Evolutionary conservation across 2,797 vertebrate species (phyloP).

Genomic region (Enteromius argenteus): DNA sequence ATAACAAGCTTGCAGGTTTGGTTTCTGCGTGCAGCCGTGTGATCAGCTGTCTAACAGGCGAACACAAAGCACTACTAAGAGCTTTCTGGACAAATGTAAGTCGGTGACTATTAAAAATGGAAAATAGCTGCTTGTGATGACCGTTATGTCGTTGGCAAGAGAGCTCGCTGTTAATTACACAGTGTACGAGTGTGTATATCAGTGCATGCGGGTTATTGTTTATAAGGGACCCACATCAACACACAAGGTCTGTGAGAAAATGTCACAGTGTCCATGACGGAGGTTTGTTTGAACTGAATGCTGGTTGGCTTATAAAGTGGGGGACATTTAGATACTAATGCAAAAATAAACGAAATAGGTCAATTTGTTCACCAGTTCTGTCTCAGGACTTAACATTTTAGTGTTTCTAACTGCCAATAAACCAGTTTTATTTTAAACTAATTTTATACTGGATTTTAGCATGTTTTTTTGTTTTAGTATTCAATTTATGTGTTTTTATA

Average conservation of each 20-base stretch:
- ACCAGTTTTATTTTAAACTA: too few relatives aligned
- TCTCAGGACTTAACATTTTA: too few relatives aligned
- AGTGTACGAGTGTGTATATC: slow-evolving; percentile 12
- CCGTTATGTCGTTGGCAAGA: slow-evolving; percentile 23
- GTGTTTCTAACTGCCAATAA: not conserved
- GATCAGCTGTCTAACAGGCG: not conserved
- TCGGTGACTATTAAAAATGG: slow-evolving; percentile 16
- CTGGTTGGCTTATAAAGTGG: slow-evolving; percentile 60
- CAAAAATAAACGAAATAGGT: not conserved
- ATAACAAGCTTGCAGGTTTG: slow-evolving; percentile 17
- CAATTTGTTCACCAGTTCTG: not conserved
- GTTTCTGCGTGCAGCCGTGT: not conserved
- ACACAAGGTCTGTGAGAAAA: slow-evolving; percentile 43
- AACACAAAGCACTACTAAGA: not conserved
- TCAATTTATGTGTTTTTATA: too few relatives aligned
- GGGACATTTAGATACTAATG: not conserved
- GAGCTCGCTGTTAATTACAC: not conserved
- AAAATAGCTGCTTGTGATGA: slow-evolving; percentile 2
- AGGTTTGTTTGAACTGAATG: slow-evolving; percentile 58
- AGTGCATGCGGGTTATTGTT: slow-evolving; percentile 39
- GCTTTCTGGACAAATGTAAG: not conserved
- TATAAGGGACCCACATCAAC: slow-evolving; percentile 40
- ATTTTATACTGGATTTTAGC: not conserved
- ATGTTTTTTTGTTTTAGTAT: not conserved
- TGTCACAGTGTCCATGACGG: slow-evolving; percentile 39